These are phyloP conservation scores for Onthophagus taurus DNA, from an alignment of 1,140 invertebrate species.

Conservation along the genomic window DNA sequence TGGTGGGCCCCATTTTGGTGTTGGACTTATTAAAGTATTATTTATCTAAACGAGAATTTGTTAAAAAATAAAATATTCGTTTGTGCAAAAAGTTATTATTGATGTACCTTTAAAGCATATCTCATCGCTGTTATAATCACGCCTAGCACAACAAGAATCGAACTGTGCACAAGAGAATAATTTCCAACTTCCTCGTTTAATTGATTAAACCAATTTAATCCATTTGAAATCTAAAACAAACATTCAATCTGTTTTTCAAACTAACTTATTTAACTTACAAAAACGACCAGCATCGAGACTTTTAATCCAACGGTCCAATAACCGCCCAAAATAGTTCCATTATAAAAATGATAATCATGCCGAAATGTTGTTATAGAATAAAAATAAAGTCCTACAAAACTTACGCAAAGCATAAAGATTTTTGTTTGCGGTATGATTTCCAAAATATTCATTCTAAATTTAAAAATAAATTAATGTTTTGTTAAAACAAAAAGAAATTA, in stretches of 20 bases:
- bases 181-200: background rate
- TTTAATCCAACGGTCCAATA: slow-evolving; percentile 5
- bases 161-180: background rate
- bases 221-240: no score
- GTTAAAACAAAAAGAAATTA: background rate
- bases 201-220: no score
- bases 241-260: no score
- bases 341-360: slow-evolving; percentile 5
- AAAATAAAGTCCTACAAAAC: background rate
- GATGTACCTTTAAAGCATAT: slow-evolving; percentile 2
- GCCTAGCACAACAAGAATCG: background rate
- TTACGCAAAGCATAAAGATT: background rate
- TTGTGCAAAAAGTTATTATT: background rate
- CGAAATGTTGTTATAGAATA: background rate
- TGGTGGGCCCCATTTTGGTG: background rate
- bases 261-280: background rate
- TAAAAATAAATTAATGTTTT: background rate
- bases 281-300: background rate
- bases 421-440: background rate
- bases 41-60: background rate
- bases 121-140: background rate
- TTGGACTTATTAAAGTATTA: slow-evolving; percentile 3
- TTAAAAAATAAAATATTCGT: background rate
- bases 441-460: background rate
- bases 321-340: slow-evolving; percentile 1